Evolutionary conservation across 2,113 vertebrate genomes (phyloP), one percentile per base, ranked within the genome.

Genomic region (Cololabis saira): DNA sequence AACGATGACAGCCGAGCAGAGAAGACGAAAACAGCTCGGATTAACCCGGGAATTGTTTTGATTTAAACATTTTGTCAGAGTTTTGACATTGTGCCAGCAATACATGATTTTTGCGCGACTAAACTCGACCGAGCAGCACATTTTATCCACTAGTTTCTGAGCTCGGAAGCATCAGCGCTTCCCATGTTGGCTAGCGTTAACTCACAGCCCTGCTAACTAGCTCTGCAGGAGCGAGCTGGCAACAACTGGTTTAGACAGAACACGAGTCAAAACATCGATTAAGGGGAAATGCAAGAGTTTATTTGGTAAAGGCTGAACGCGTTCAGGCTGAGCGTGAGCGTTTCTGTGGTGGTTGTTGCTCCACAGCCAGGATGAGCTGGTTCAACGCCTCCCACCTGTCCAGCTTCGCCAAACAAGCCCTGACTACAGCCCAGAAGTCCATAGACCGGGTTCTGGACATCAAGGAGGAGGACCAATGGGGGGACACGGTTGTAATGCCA

Each of bases 361-460:
- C 18, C 1, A 12, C 6, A 41, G 27, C 24, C 53, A 61, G 71
- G 12, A 98, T 99, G 98, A 99, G 97, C 84, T 99, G 98, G 98
- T 99, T 99, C 81, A 99, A 99, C 88, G 91, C 98, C n/a, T 96
- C 97, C 42, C 97, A 99, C 64, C 89, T 99, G 45, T 99, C 98
- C 56, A 99, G 92, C 85, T 99, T 99, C 76, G 97, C 97, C 53
- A 99, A 99, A 88, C 98, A 99, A 93, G 98, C 98, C 69, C 91
- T 99, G 81, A 97, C 96, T 45, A 93, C 95, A 83, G 98, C 98
- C 51, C 98, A 99, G 92, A 98, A 99, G 73, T 99, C 98, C 53
- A 99, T 99, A 78, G 97, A 99, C 86, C 90, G 98, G 66, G 98
- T 99, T 50, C 84, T 99, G 91, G 98, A 99, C 80, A 99, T 99